phyloP scores from a whole-genome alignment of 1,140 invertebrate genomes.

The Steinernema feltiae region DNA sequence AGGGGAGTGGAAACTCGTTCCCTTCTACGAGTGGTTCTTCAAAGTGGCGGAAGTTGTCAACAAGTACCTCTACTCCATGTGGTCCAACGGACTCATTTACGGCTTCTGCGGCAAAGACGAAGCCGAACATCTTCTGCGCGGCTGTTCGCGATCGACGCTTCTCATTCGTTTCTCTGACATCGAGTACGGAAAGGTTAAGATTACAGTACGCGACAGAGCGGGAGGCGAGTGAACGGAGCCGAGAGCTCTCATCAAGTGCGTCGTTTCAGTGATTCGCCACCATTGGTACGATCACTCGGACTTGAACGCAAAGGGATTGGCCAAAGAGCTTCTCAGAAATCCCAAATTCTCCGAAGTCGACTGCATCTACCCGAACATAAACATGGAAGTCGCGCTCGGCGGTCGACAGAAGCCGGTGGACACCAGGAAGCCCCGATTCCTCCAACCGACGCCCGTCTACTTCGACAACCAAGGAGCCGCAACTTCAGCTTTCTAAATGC shows the following conservation, averaged over 20 bases:
- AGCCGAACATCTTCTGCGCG: constrained; percentile 46
- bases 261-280: constrained; percentile 49
- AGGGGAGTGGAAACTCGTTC: constrained; percentile 57
- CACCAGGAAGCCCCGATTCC: constrained; percentile 41
- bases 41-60: constrained; percentile 56
- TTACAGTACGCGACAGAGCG: constrained; percentile 50
- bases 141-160: constrained; percentile 46
- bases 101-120: constrained; percentile 57
- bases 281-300: constrained; percentile 57
- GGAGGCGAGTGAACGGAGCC: constrained; percentile 39
- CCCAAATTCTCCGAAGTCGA: constrained; percentile 53
- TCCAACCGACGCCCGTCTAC: constrained; percentile 51
- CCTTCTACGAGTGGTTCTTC: constrained; percentile 57
- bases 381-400: constrained; percentile 50
- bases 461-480: constrained; percentile 53
- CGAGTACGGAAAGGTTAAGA: constrained; percentile 56
- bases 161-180: constrained; percentile 56
- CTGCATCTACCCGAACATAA: constrained; percentile 55
- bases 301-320: constrained; percentile 39
- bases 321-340: constrained; percentile 48
- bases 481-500: constrained; percentile 23
- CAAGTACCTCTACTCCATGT: constrained; percentile 55
- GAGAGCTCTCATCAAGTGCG: neutral
- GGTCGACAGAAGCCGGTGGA: constrained; percentile 40
- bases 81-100: constrained; percentile 55